These are phyloP conservation scores for Hippocampus guttulatus DNA, from an alignment of 2,113 vertebrate genomes.

Conservation along the genomic window DNA sequence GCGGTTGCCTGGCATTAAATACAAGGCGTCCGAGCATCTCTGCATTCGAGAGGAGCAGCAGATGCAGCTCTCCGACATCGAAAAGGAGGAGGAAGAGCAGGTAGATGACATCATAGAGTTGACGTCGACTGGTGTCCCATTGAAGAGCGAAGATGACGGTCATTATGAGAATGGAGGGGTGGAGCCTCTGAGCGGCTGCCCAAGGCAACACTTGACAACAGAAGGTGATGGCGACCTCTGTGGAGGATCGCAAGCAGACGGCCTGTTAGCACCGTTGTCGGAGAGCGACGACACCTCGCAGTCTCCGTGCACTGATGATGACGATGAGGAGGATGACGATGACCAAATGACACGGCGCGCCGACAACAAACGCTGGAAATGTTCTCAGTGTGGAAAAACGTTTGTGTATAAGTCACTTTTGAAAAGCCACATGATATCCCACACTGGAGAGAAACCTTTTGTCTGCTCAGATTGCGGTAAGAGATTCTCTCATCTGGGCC, in stretches of 20 bases:
- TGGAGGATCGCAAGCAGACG: not conserved
- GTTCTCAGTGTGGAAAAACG: not conserved
- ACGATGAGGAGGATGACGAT: not conserved
- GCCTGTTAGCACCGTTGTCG: not conserved
- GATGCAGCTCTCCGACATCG: not conserved
- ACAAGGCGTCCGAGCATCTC: too few relatives aligned
- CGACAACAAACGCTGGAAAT: not conserved
- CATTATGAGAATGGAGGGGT: not conserved
- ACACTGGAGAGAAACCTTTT: not conserved
- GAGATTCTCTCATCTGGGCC: not conserved
- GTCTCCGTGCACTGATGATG: not conserved
- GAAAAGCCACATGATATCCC: not conserved
- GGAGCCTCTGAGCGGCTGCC: not conserved
- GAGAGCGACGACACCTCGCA: not conserved
- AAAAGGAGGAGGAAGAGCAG: not conserved
- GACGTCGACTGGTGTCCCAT: not conserved
- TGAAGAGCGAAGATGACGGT: not conserved
- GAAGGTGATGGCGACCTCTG: not conserved
- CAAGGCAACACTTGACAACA: not conserved
- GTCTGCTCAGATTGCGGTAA: not conserved
- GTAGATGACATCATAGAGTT: not conserved
- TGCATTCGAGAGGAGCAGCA: not conserved
- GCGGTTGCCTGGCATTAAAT: too few relatives aligned
- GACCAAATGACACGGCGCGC: not conserved
- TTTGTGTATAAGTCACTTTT: not conserved